Evolutionary conservation across 2,888 invertebrate genomes (phyloP).

Genomic region (Neocrepidodera transversa): DNA sequence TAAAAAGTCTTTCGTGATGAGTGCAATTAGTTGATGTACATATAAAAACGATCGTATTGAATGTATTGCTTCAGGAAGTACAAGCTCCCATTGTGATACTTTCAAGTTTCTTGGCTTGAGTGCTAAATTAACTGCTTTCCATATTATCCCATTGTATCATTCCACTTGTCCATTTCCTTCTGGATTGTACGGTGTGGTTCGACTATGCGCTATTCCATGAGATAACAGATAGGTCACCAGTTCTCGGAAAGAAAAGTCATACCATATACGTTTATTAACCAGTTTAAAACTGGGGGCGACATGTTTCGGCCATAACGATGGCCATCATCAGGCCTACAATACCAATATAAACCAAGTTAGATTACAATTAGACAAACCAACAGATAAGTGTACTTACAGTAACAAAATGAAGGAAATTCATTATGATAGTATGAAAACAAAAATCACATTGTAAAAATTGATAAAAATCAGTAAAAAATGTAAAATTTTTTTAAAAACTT

Average conservation of each 20-base stretch:
- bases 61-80: neutral
- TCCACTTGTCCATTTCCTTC: neutral
- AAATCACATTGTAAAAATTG: too few species aligned
- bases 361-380: too few species aligned
- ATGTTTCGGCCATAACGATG: too few species aligned
- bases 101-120: slow-evolving; percentile 6
- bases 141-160: slow-evolving; percentile 7
- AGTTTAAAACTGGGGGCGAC: too few species aligned
- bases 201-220: neutral
- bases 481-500: too few species aligned
- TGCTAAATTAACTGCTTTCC: neutral
- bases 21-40: neutral
- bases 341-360: too few species aligned
- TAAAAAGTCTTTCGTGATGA: neutral
- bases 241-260: neutral
- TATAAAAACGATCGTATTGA: neutral
- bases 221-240: neutral
- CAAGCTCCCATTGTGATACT: neutral
- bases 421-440: too few species aligned
- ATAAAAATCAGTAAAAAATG: too few species aligned
- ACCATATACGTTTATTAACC: too few species aligned
- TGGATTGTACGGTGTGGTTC: neutral
- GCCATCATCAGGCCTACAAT: too few species aligned
- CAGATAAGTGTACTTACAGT: too few species aligned
- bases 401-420: too few species aligned